Evolutionary conservation across 64 coral and sea anemone genomes (phyloP).

Genomic region (Montipora foliosa): DNA sequence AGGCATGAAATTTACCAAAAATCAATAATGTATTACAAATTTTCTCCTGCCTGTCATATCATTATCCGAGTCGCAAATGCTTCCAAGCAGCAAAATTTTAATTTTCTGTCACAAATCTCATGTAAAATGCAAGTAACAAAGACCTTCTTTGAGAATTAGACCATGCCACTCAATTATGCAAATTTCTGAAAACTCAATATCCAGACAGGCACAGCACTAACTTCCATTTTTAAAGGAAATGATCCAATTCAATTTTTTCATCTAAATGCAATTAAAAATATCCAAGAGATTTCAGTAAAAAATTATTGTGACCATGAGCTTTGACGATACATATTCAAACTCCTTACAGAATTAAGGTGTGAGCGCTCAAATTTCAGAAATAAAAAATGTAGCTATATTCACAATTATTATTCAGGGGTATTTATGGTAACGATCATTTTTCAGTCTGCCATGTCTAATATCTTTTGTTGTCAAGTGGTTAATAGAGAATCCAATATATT

Average conservation of each 20-base stretch:
- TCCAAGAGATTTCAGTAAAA: not conserved
- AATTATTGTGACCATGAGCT: not conserved
- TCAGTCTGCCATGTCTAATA: not conserved
- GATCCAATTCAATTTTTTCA: not conserved
- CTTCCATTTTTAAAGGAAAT: not conserved
- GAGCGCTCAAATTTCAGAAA: not conserved
- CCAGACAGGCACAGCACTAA: not conserved
- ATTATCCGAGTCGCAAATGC: not conserved
- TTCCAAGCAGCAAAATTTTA: not conserved
- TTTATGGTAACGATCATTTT: not conserved
- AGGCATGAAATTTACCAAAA: not conserved
- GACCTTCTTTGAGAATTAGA: not conserved
- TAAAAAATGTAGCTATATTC: not conserved
- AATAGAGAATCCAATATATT: conserved; percentile 15
- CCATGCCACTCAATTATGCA: not conserved
- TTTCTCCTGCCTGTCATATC: not conserved
- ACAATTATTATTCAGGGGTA: not conserved
- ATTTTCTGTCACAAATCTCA: too few relatives aligned
- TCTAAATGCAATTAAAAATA: not conserved
- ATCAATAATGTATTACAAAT: not conserved
- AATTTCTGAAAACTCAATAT: not conserved
- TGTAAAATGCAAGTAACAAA: not conserved
- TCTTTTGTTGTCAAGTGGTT: not conserved
- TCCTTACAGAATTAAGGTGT: not conserved
- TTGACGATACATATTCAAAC: not conserved